Base-by-base conservation (phyloP, 2,888 invertebrate species). In the Yponomeuta sedellus region DNA sequence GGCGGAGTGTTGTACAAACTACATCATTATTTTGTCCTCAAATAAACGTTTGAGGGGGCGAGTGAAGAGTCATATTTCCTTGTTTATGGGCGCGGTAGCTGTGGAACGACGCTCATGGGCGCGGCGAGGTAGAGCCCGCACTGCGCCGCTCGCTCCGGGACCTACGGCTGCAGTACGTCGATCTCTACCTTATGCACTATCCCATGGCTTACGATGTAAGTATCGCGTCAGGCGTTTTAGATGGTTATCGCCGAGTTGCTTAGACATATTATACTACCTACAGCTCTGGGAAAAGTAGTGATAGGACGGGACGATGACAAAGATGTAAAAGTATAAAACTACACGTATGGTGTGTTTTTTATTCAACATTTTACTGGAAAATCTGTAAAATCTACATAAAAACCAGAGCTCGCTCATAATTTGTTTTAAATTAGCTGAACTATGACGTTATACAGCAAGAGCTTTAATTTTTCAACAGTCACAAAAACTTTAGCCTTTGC, bases 121-220 rank as follows among this genome's bases (percentile, higher is more conserved):
- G 92, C 8, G 91, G 93, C 1, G 84, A 94, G 65, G 96, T 97
- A 11, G 89, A 93, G 66, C 91, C 92, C 10, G 94, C 94, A 2
- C 81, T 96, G 67, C 92, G 92, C 72, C 92, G 92, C 70, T 94
- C 95, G 16, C 77, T 97, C 57, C 75, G 86, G 10, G 88, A 93
- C 70, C 87, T 97, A 61, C 92, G 93, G 16, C 78, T 96, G 66
- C 93, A 94, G n/a, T 96, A 96, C 75, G 85, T 97, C 25, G 96
- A 97, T 81, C 86, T 96, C 10, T 97, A 96, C 80, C 88, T 97
- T 65, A 94, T 97, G 77, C 97, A 97, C 78, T 94, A 95, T 92
- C 96, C 96, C 4, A 92, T 95, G 76, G 95, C 93, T 0, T 96
- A 94, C 76, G 85, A 82, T 75, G 88, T 87, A 71, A 79, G 76